Evolutionary conservation across 2,797 vertebrate genomes (phyloP).

Genomic region (Mus spretus): DNA sequence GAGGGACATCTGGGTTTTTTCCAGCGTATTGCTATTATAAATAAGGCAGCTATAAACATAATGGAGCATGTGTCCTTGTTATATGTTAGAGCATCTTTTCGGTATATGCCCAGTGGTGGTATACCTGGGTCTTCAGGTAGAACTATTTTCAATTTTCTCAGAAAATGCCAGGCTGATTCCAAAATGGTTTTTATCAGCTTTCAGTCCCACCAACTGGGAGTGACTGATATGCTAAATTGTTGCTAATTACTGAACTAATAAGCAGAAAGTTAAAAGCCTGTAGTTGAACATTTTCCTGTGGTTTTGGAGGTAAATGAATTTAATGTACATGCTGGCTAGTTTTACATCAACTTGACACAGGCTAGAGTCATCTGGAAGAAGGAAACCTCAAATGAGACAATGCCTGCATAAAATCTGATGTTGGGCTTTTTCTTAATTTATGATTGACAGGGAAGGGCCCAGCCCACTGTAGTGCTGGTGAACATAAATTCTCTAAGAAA

Average conservation of each 20-base stretch:
- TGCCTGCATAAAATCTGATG: background rate
- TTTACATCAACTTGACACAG: background rate
- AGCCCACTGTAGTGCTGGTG: background rate
- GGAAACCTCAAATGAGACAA: background rate
- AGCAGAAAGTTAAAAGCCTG: background rate
- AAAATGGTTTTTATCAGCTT: too few species aligned
- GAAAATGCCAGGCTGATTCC: too few species aligned
- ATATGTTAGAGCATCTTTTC: too few species aligned
- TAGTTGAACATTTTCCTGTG: background rate
- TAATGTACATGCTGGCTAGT: background rate
- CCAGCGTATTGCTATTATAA: too few species aligned
- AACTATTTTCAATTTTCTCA: too few species aligned
- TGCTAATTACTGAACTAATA: background rate
- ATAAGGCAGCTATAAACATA: too few species aligned
- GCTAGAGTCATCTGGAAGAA: background rate
- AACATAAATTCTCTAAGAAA: background rate
- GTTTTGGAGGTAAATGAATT: constrained; percentile 54
- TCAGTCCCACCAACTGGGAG: too few species aligned
- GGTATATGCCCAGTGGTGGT: too few species aligned
- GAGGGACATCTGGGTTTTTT: too few species aligned
- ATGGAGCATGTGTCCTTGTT: too few species aligned
- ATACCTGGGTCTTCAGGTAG: too few species aligned
- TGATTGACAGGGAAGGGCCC: background rate
- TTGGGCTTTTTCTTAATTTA: background rate
- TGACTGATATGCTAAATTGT: background rate